Conservation (phyloP, 1,140 invertebrate species). For the Cherax destructor region DNA sequence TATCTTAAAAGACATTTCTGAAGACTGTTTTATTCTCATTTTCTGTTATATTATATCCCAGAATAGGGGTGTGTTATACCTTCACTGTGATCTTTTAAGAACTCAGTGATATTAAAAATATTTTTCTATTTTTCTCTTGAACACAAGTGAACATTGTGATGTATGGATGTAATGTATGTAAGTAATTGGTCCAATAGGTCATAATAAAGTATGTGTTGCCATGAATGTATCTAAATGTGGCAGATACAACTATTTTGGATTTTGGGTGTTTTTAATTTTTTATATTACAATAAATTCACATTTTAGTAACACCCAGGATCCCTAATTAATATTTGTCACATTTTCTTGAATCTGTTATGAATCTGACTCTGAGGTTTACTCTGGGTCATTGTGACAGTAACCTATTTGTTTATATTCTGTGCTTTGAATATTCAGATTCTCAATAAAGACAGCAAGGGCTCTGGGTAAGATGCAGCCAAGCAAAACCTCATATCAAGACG, state of each 20-base stretch:
- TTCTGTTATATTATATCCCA: conserved; percentile 8
- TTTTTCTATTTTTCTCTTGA: conserved; percentile 55
- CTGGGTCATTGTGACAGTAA: conserved; percentile 26
- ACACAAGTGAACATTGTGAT: conserved; percentile 59
- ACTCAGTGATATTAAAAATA: conserved; percentile 39
- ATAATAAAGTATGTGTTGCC: conserved; percentile 45
- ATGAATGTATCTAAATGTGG: conserved; percentile 44
- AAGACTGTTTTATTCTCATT: conserved; percentile 29
- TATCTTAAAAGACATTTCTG: conserved; percentile 24
- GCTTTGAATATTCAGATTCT: conserved; percentile 63
- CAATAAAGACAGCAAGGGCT: conserved; percentile 65
- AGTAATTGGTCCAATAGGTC: conserved; percentile 19
- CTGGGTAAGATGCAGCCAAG: conserved; percentile 43
- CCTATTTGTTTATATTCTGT: conserved; percentile 47
- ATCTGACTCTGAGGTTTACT: conserved; percentile 8
- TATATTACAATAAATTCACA: neutral
- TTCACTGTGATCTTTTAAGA: conserved; percentile 46
- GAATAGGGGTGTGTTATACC: conserved; percentile 3
- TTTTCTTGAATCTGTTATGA: conserved; percentile 15
- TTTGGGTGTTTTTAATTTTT: conserved; percentile 3
- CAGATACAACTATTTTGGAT: conserved; percentile 16
- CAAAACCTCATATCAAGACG: conserved; percentile 15
- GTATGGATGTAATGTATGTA: conserved; percentile 38
- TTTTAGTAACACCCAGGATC: neutral
- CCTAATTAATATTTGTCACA: conserved; percentile 4